Percentiles rank a stretch among this genome's conserved stretches.
Evolutionary conservation across 2,797 vertebrate species (phyloP).

Genomic region (Champsocephalus gunnari): DNA sequence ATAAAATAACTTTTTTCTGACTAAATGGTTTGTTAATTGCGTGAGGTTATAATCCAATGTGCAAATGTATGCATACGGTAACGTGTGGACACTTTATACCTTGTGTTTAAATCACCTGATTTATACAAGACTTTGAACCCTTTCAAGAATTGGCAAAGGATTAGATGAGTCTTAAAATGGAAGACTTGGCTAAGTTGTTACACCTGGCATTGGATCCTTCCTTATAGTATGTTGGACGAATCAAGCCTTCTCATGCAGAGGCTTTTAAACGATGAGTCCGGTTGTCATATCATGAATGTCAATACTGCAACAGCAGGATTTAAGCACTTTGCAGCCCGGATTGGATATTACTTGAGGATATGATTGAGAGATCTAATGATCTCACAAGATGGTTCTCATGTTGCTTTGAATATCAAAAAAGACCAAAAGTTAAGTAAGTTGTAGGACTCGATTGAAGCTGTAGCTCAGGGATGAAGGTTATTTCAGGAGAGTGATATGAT

Average conservation of each 20-base stretch:
- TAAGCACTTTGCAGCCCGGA: conserved; percentile 45
- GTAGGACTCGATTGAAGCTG: not conserved
- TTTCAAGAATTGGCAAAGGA: conserved; percentile 28
- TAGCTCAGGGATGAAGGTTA: not conserved
- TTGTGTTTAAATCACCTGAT: conserved; percentile 32
- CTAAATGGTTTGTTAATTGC: not conserved
- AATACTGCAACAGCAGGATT: conserved; percentile 48
- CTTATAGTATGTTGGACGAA: conserved; percentile 33
- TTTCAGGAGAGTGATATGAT: conserved; percentile 28
- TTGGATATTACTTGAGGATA: conserved; percentile 36
- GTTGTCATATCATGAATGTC: conserved; percentile 35
- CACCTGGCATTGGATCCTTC: conserved; percentile 34
- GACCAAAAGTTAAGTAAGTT: conserved; percentile 33
- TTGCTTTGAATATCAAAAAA: conserved; percentile 1
- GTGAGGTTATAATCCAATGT: conserved; percentile 18
- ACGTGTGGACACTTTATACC: conserved; percentile 17
- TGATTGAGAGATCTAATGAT: not conserved
- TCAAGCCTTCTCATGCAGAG: conserved; percentile 27
- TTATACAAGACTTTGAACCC: conserved; percentile 3
- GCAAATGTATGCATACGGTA: conserved; percentile 6
- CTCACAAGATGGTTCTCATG: conserved; percentile 20
- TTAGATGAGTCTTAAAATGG: conserved; percentile 43
- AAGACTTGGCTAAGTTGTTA: conserved; percentile 37
- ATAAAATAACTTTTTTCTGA: conserved; percentile 16
- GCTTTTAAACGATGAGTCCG: conserved; percentile 36